phyloP scores from a whole-genome alignment of 2,797 vertebrate genomes.

The Neosilurus mollespiculum region DNA sequence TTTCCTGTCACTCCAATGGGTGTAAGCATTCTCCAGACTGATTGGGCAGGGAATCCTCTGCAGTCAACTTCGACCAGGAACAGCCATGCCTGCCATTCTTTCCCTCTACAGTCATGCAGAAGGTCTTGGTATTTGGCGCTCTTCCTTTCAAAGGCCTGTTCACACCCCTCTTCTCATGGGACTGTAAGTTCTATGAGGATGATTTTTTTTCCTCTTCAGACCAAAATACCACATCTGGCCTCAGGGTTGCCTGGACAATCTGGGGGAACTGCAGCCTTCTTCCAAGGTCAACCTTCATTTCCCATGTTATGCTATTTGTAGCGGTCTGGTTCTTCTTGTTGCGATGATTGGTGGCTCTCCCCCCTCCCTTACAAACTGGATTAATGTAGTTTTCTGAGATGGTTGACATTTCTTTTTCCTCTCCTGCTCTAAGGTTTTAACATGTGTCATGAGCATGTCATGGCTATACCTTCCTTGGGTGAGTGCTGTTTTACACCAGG shows the following conservation, averaged over 20 bases:
- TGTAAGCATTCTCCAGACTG: neutral
- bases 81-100: neutral
- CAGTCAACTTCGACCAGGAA: neutral
- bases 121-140: neutral
- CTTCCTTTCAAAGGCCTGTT: neutral
- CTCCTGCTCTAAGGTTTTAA: neutral
- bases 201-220: neutral
- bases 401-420: slow-evolving; percentile 3
- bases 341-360: neutral
- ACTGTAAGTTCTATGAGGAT: neutral
- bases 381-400: neutral
- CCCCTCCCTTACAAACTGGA: slow-evolving; percentile 22
- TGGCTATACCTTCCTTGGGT: too few species aligned
- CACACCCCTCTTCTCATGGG: neutral
- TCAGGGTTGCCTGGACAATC: neutral
- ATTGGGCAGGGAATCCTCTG: neutral
- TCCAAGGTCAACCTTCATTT: too few species aligned
- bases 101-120: neutral
- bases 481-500: too few species aligned
- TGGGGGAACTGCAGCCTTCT: neutral
- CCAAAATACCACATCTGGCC: neutral
- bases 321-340: neutral
- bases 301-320: neutral
- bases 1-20: neutral
- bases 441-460: too few species aligned